Conservation (phyloP, 2,888 invertebrate genomes). For the Tridacna gigas region DNA sequence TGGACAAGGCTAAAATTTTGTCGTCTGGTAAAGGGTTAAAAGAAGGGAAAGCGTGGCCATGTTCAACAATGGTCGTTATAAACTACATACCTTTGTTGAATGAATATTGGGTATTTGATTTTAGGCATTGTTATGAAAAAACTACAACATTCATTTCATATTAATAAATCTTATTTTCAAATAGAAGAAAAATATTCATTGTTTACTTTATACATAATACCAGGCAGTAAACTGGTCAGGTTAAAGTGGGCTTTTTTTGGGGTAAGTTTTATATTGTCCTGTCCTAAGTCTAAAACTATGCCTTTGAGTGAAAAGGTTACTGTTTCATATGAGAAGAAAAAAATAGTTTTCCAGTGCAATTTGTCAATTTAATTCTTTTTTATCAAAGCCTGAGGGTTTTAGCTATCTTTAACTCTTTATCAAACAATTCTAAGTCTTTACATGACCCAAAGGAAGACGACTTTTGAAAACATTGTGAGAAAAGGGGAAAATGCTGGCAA, state of each 20-base stretch:
- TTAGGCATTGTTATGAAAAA: background rate
- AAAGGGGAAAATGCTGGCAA: too few relatives aligned
- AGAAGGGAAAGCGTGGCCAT: too few relatives aligned
- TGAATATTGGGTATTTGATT: background rate
- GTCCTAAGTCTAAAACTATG: background rate
- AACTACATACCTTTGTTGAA: too few relatives aligned
- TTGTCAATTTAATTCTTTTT: background rate
- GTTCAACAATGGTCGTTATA: too few relatives aligned
- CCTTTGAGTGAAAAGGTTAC: background rate
- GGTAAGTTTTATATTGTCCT: too few relatives aligned
- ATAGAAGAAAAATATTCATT: slow-evolving; percentile 14
- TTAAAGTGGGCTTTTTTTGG: background rate
- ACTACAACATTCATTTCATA: background rate
- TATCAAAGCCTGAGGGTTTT: background rate
- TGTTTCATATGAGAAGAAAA: background rate
- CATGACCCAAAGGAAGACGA: too few relatives aligned
- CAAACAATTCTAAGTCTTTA: too few relatives aligned
- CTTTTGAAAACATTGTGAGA: too few relatives aligned
- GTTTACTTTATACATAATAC: background rate
- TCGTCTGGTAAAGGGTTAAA: too few relatives aligned
- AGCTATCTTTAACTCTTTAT: background rate
- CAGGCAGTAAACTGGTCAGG: background rate
- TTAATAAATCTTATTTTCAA: slow-evolving; percentile 16
- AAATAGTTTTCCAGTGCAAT: background rate
- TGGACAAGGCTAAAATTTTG: too few relatives aligned